phyloP scores from a whole-genome alignment of 2,888 invertebrate genomes.

The Epistrophe eligans region DNA sequence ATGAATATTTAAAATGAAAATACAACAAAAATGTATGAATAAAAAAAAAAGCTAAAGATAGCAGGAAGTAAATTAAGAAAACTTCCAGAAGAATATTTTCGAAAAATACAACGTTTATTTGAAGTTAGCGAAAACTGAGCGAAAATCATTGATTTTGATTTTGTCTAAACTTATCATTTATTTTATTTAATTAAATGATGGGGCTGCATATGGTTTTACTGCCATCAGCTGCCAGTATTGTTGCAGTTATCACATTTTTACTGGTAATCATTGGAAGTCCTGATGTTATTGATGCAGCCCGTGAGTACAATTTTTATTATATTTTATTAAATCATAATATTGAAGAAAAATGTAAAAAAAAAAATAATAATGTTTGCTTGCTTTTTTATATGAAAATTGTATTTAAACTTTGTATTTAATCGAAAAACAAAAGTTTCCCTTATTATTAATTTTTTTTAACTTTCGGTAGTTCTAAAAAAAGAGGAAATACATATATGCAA shows the following conservation, averaged over 20 bases:
- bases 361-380: slow-evolving; percentile 54
- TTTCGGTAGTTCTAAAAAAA: too few species aligned
- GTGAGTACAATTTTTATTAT: slow-evolving; percentile 80
- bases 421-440: background rate
- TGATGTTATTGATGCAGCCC: slow-evolving; percentile 82
- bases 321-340: slow-evolving; percentile 2
- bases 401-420: slow-evolving; percentile 51
- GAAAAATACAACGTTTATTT: slow-evolving; percentile 1
- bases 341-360: background rate
- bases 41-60: slow-evolving; percentile 70
- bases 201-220: slow-evolving; percentile 83
- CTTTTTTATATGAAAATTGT: slow-evolving; percentile 61
- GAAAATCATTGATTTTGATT: slow-evolving; percentile 52
- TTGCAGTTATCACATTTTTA: slow-evolving; percentile 82
- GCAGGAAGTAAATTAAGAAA: slow-evolving; percentile 26
- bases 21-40: slow-evolving; percentile 60
- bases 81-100: background rate
- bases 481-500: too few species aligned
- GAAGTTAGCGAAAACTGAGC: slow-evolving; percentile 55
- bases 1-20: slow-evolving; percentile 51
- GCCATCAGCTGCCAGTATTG: slow-evolving; percentile 82
- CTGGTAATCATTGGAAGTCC: slow-evolving; percentile 82
- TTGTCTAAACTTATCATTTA: slow-evolving; percentile 25
- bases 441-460: too few species aligned
- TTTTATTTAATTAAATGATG: slow-evolving; percentile 80